Evolutionary conservation across 2,797 vertebrate genomes (phyloP).

Genomic region (Macropodus opercularis): DNA sequence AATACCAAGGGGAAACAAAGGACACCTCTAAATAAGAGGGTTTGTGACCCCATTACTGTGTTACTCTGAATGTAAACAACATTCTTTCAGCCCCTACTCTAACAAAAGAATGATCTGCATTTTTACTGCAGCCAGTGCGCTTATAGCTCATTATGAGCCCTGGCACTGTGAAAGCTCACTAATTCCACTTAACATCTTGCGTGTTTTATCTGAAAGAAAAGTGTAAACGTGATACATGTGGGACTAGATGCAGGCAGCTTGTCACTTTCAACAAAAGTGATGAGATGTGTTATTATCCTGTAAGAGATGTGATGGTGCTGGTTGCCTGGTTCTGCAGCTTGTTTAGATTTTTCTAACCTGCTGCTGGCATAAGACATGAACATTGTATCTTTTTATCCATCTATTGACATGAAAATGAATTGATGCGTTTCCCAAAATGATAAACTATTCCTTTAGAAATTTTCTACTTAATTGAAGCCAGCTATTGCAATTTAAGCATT

Average conservation of each 20-base stretch:
- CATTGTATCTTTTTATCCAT: not conserved
- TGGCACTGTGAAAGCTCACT: not conserved
- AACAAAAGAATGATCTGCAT: slow-evolving; percentile 3
- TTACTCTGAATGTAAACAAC: slow-evolving; percentile 38
- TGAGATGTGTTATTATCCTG: not conserved
- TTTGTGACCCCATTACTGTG: slow-evolving; percentile 56
- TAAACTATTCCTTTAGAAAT: not conserved
- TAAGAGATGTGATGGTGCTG: not conserved
- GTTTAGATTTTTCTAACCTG: not conserved
- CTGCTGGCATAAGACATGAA: not conserved
- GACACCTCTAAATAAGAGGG: slow-evolving; percentile 36
- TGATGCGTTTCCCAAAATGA: slow-evolving; percentile 6
- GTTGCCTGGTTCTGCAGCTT: not conserved
- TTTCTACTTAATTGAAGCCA: too few species aligned
- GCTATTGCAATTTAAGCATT: too few species aligned
- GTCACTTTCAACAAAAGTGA: not conserved
- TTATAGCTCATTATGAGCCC: not conserved
- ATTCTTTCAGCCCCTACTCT: slow-evolving; percentile 40
- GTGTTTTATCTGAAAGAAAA: not conserved
- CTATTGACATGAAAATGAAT: not conserved
- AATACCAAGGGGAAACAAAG: slow-evolving; percentile 59
- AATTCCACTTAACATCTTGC: slow-evolving; percentile 3
- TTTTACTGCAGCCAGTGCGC: not conserved
- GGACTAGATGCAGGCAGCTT: slow-evolving; percentile 7
- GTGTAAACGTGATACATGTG: slow-evolving; percentile 4